Evolutionary conservation across 2,797 vertebrate species (phyloP).

Genomic region (Okamejei kenojei): DNA sequence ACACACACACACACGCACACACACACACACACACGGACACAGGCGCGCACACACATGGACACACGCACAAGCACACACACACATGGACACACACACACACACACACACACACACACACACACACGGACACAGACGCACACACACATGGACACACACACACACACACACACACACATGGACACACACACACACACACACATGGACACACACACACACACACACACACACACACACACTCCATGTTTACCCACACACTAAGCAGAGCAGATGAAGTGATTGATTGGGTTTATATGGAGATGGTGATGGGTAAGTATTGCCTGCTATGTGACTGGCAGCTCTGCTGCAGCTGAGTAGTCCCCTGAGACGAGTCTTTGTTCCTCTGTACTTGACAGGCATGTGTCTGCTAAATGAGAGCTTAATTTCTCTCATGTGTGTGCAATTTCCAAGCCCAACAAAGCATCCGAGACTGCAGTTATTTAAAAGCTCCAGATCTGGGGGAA

Average conservation of each 20-base stretch:
- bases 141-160: too few species aligned
- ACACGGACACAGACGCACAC: not conserved
- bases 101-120: not conserved
- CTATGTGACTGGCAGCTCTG: constrained; percentile 68
- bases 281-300: constrained; percentile 63
- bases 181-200: too few species aligned
- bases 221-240: not conserved
- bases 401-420: constrained; percentile 87
- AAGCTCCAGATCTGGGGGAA: constrained; percentile 61
- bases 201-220: not conserved
- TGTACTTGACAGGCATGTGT: constrained; percentile 89
- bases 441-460: constrained; percentile 77
- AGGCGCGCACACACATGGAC: not conserved
- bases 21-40: not conserved
- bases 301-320: constrained; percentile 69
- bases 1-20: not conserved
- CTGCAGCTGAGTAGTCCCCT: constrained; percentile 62
- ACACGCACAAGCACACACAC: not conserved
- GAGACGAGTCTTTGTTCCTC: constrained; percentile 71
- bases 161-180: too few species aligned
- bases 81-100: not conserved
- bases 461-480: constrained; percentile 67
- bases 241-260: constrained; percentile 45
- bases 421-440: constrained; percentile 86
- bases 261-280: constrained; percentile 73